Conservation (phyloP, 2,888 invertebrate genomes). For the Neuroscelio doddi region DNA sequence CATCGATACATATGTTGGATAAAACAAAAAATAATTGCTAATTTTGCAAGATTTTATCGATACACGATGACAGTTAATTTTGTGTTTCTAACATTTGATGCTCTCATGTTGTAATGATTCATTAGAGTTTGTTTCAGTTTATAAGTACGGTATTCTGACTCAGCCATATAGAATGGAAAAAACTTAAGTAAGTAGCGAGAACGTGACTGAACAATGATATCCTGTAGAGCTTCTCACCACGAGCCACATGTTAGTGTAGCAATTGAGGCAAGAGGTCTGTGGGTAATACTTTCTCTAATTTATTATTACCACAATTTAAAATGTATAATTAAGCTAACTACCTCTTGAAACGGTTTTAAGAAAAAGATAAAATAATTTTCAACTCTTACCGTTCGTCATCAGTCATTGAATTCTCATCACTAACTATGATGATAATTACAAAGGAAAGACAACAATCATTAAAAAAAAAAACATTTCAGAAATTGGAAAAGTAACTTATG, state of each 20-base stretch:
- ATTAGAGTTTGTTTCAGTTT: slow-evolving; percentile 51
- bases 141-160: slow-evolving; percentile 35
- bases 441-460: no score
- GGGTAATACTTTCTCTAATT: slow-evolving; percentile 16
- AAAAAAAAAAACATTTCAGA: no score
- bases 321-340: slow-evolving; percentile 26
- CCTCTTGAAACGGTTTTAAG: background rate
- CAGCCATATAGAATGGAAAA: slow-evolving; percentile 35
- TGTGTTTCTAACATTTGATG: no score
- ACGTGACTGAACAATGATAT: slow-evolving; percentile 66
- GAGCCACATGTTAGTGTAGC: slow-evolving; percentile 33
- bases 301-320: slow-evolving; percentile 19
- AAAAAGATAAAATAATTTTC: background rate
- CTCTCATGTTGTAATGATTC: slow-evolving; percentile 7
- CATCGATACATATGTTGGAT: no score
- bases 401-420: background rate
- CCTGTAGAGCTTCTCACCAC: slow-evolving; percentile 42
- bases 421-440: no score
- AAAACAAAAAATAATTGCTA: no score
- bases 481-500: no score
- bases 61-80: no score
- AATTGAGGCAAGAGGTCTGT: slow-evolving; percentile 30
- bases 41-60: slow-evolving; percentile 18
- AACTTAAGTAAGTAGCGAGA: slow-evolving; percentile 35
- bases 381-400: background rate